Base-by-base conservation (phyloP, 2,113 vertebrate genomes). In the Oenanthe oenanthe region DNA sequence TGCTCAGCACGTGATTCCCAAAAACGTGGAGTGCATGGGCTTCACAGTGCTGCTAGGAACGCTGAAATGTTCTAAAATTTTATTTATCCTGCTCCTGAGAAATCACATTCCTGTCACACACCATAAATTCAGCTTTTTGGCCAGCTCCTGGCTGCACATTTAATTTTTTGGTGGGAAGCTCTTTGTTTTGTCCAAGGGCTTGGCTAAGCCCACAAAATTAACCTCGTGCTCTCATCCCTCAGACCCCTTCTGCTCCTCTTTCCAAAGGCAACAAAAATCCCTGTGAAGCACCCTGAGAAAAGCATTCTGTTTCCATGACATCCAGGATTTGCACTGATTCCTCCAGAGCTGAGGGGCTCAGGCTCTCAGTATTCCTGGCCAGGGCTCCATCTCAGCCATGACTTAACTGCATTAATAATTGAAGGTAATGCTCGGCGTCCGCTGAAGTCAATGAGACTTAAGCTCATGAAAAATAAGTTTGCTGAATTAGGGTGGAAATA, bases 351-450 rank as follows among this genome's bases (percentile, higher is more conserved):
- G 42, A 66, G 57, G 20, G 32, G 17, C 50, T 28, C 11, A 9
- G 60, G 15, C 45, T 85, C 66, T 56, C 53, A 16, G 2, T 5
- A 20, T 28, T 10, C 54, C 34, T 26, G 56, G 34, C 31, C 31
- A 5, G 19, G 20, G 29, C 10, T 51, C n/a, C 65, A 17, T n/a
- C 67, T n/a, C 3, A 0, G 4, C 67, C 17, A 1, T 16, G 58
- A 25, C 31, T 82, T 63, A 31, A 56, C 42, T 21, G 19, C 53
- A 20, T 58, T 13, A 47, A 71, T 63, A 92, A 92, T 87, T 91
- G 42, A 45, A 83, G 61, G 67, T 40, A 51, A 88, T 65, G 45
- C 17, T 42, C 31, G 45, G 34, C 21, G 45, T 31, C 60, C 34
- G 8, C 50, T 13, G 62, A 53, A 79, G 36, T 50, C 87, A 68